Base-by-base conservation (phyloP, 2,113 vertebrate species). In the Cricetomys ansorgei region DNA sequence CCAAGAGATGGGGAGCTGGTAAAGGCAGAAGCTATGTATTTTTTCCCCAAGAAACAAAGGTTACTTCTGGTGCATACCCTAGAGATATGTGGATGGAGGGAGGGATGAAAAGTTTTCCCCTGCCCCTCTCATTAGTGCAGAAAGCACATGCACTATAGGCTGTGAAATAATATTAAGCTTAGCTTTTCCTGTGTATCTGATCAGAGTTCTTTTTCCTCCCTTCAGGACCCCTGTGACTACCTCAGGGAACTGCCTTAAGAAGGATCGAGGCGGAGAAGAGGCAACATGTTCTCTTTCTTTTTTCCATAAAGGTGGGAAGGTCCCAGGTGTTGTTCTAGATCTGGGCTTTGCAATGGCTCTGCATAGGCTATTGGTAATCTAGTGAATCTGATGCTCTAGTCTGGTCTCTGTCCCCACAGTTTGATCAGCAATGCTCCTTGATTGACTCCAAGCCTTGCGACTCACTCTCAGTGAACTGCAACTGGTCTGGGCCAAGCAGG, bases 241-340 rank as follows among this genome's bases (percentile, higher is more conserved):
- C 27, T 45, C 6, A 10, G 3, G 50, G 45, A 88, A 65, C 37
- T 12, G 13, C n/a, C 34, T 53, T 69, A 17, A 16, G 65, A 87
- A 90, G 37, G 13, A 7, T 10, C 34, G 50, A 16, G 0, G 0
- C 57, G 0, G 3, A 72, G 34, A 57, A 76, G 3, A 25, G 34
- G 29, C 34, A 12, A 6, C 5, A 6, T 5, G 15, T 64, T 83
- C 21, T 31, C 40, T 65, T 67, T 29, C 57, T 55, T 75, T 27
- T 62, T 88, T 40, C 75, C 37, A 57, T 53, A 85, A 16, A 50
- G 21, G 29, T 4, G 27, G 53, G 45, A 37, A 12, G 70, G 50
- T 34, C 70, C 15, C 76, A 86, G 57, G 45, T 25, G 48, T 16
- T 62, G 59, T 59, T 85, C 57, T 75, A 53, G 65, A 59, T 69